Evolutionary conservation across 2,797 vertebrate species (phyloP), one percentile per base, ranked within the genome.

Genomic region (Ptychobarbus kaznakovi): DNA sequence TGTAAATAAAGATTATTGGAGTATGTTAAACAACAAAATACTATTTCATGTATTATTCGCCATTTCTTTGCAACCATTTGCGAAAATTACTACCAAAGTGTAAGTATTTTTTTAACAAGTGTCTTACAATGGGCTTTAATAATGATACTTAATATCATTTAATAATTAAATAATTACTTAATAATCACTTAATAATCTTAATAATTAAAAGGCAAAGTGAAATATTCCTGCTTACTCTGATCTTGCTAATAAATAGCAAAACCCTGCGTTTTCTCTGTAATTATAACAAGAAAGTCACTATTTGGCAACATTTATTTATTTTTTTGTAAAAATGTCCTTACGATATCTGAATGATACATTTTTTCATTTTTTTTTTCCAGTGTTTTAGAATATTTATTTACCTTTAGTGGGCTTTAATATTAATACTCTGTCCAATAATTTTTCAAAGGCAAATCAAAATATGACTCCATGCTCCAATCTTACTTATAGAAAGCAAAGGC

Each of bases 211-310:
- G 8, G 20, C 53, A n/a, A n/a, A 58, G 22, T n/a, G 10, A 58
- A 25, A 15, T 28, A 18, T 63, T 51, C 1, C 0, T 25, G 1
- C 9, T 20, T 44, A n/a, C 6, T 32, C 73, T 75, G n/a, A 16
- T 15, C n/a, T 46, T 61, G 16, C 18, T 38, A 81, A 85, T 80
- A 42, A 65, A 58, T 46, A 80, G 35, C 10, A 63, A 63, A 49
- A 28, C 15, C 56, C 44, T 6, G 42, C 49, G 56, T 83, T 74
- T 83, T 83, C 56, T 18, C 81, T 83, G 22, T 68, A 83, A 83
- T 74, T n/a, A 69, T 4, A 82, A 42, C 65, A 83, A 35, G 70
- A 83, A 74, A 84, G 65, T 84, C 49, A 72, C 16, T 69, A 69
- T 68, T 83, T 53, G 56, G 42, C 58, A 69, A 78, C 28, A 61